These are phyloP conservation scores for Cryptotis parvus DNA, from an alignment of 2,113 vertebrate species.

Conservation along the genomic window DNA sequence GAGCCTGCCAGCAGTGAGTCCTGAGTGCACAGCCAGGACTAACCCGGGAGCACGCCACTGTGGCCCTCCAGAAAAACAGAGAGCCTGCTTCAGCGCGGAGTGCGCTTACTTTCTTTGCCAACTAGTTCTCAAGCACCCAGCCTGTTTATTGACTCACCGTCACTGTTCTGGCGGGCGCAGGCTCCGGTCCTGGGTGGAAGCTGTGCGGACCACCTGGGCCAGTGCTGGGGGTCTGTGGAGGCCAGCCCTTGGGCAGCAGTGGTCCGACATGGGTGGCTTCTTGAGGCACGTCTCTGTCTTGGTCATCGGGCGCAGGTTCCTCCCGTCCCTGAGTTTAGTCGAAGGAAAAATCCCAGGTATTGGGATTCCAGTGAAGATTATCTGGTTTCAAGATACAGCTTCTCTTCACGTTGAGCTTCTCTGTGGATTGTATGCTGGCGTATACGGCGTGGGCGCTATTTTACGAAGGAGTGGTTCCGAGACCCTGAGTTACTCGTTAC, in stretches of 20 bases:
- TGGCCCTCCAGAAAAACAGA: not conserved
- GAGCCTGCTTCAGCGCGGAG: conserved; percentile 4
- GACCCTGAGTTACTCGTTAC: too few species aligned
- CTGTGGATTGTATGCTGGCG: not conserved
- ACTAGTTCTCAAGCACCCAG: conserved; percentile 56
- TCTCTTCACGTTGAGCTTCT: not conserved
- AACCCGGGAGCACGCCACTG: too few species aligned
- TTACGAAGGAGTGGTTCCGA: too few species aligned
- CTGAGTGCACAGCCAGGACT: too few species aligned
- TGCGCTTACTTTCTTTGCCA: conserved; percentile 64
- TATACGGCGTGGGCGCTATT: not conserved
- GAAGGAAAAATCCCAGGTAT: not conserved
- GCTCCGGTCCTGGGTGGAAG: too few species aligned
- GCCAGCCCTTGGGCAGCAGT: too few species aligned
- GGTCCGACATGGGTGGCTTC: too few species aligned
- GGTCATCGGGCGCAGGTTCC: not conserved
- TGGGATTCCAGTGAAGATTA: not conserved
- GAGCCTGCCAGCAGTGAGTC: too few species aligned
- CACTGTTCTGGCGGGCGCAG: conserved; percentile 58
- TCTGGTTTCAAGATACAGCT: not conserved
- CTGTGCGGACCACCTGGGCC: too few species aligned
- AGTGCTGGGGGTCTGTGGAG: not conserved
- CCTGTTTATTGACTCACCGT: conserved; percentile 69
- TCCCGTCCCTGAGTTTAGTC: not conserved
- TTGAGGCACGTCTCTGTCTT: conserved; percentile 16